Evolutionary conservation across 2,113 vertebrate species (phyloP).

Genomic region (Peromyscus californicus): DNA sequence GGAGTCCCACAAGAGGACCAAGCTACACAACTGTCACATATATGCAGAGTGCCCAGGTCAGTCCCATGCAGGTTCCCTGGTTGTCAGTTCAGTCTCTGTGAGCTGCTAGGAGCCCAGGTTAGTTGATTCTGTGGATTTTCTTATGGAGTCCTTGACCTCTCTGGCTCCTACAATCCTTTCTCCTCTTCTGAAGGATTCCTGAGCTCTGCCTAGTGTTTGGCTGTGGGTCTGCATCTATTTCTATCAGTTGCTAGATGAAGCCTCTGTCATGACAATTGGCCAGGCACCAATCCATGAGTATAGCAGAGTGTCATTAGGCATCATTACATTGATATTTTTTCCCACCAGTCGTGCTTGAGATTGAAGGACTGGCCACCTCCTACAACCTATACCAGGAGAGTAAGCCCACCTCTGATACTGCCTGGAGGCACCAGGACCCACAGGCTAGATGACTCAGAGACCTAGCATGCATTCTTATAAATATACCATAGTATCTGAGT

Average conservation of each 20-base stretch:
- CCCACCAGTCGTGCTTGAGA: background rate
- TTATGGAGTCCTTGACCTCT: background rate
- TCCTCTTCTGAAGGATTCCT: background rate
- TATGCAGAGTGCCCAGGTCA: no score
- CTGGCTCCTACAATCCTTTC: background rate
- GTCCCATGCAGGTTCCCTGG: background rate
- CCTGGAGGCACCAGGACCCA: background rate
- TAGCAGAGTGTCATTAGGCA: background rate
- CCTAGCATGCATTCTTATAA: background rate
- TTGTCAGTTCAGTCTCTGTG: background rate
- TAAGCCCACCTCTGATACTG: background rate
- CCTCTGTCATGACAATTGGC: background rate
- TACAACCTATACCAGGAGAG: background rate
- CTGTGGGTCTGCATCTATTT: background rate
- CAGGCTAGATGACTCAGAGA: background rate
- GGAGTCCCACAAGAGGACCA: no score
- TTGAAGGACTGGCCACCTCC: background rate
- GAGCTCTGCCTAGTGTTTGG: background rate
- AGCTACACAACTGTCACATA: no score
- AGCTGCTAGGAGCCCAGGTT: background rate
- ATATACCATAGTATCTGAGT: background rate
- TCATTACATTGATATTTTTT: background rate
- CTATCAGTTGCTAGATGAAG: background rate
- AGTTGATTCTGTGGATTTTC: background rate
- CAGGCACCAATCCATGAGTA: background rate